These are phyloP conservation scores for Lineus longissimus DNA, from an alignment of 1,140 invertebrate species.

Conservation along the genomic window DNA sequence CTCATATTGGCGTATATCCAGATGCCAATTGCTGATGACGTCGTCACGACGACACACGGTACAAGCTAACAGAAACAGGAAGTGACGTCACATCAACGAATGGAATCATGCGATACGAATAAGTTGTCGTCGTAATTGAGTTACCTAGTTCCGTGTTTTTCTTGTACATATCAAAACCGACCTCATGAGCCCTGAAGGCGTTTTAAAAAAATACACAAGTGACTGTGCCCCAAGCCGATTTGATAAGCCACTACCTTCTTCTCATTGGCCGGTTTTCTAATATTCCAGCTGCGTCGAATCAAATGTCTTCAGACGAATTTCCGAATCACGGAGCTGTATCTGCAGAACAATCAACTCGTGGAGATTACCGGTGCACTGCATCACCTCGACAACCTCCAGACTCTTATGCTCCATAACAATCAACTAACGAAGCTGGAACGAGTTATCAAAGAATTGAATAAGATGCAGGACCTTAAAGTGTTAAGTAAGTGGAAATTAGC, in stretches of 20 bases:
- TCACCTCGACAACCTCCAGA: constrained; percentile 39
- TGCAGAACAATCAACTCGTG: constrained; percentile 43
- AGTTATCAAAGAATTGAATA: constrained; percentile 39
- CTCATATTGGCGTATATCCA: too few species aligned
- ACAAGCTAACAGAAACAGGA: too few species aligned
- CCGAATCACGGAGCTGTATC: constrained; percentile 38
- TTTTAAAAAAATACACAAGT: too few species aligned
- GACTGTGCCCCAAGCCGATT: background rate
- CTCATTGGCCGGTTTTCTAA: constrained; percentile 14
- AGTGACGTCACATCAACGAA: too few species aligned
- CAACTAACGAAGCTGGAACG: constrained; percentile 44
- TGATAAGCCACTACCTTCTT: background rate
- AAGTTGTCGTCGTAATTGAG: too few species aligned
- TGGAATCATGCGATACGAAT: too few species aligned
- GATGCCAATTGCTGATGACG: too few species aligned
- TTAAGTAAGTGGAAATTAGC: constrained; percentile 35
- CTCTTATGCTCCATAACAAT: constrained; percentile 46
- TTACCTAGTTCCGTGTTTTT: too few species aligned
- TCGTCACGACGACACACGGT: too few species aligned
- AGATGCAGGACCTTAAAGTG: constrained; percentile 40
- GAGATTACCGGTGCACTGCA: constrained; percentile 35
- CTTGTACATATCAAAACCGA: too few species aligned
- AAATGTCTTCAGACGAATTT: constrained; percentile 35
- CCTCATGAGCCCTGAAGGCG: too few species aligned
- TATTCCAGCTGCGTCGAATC: constrained; percentile 31